Base-by-base conservation (phyloP, 2,797 vertebrate species). In the Chiroxiphia lanceolata region DNA sequence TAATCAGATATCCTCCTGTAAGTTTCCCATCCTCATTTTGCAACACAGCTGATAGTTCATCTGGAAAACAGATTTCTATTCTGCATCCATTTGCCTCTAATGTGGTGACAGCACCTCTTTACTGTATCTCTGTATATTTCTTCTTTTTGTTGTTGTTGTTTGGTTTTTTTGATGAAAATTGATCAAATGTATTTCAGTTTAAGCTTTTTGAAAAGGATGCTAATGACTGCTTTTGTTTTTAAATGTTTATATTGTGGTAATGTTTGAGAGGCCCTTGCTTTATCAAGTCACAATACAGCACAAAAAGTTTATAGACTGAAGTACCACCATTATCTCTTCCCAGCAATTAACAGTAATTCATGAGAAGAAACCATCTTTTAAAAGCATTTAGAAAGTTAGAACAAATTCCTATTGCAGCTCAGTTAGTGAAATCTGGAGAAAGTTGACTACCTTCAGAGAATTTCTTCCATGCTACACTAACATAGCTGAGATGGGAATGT, bases 61-160 rank as follows among this genome's bases (percentile, higher is more conserved):
- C 93, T 96, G 95, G 77, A 79, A 93, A 94, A 91, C 90, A 96
- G 86, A 92, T 80, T 96, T 87, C 48, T 92, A 2, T 85, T 94
- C 65, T 1, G 9, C 40, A 42, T 88, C 38, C 44, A 69, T 95
- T 95, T 97, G 54, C 79, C 74, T 87, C 71, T 96, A 77, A 77
- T 94, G 87, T 94, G 80, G 51, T 94, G 90, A 91, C 87, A 95
- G 71, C 54, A 90, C 54, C 82, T 92, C 69, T 77, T 93, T 87
- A 59, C 77, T 83, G 26, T 63, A 48, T 92, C 61, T 94, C 26
- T 94, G 33, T 71, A 29, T 78, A 48, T 89, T 90, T 89, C 51
- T 87, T 78, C 7, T 33, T 67, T 42, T 51, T 60, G 51, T 74
- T 56, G 31, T 42, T 48, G 56, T 60, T 82, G 44, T 36, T 76